These are phyloP conservation scores for Tineola bisselliella DNA, from an alignment of 2,888 invertebrate genomes.

Conservation along the genomic window DNA sequence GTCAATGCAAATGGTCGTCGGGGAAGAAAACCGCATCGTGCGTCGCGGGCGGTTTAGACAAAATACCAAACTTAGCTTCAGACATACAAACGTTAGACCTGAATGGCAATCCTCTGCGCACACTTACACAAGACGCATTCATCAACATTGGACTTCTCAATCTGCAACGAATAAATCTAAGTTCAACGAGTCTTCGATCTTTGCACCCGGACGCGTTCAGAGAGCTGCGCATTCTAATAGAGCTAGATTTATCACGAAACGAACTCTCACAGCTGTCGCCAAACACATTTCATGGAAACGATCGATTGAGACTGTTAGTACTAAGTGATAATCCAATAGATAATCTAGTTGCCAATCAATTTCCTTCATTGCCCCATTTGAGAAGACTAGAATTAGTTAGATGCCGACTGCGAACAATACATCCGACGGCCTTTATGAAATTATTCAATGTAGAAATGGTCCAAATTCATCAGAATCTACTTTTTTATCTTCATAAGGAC, in stretches of 20 bases:
- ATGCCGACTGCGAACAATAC: conserved; percentile 78
- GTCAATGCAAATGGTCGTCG: conserved; percentile 91
- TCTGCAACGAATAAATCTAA: conserved; percentile 83
- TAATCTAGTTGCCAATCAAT: conserved; percentile 77
- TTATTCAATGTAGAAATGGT: conserved; percentile 82
- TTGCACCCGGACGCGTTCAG: conserved; percentile 84
- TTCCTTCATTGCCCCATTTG: conserved; percentile 82
- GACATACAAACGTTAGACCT: conserved; percentile 78
- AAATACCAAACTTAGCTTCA: conserved; percentile 70
- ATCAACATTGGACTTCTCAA: conserved; percentile 82
- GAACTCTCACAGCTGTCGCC: conserved; percentile 76
- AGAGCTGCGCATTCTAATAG: conserved; percentile 84
- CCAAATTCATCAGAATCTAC: conserved; percentile 81
- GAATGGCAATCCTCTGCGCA: conserved; percentile 79
- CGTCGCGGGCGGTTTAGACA: conserved; percentile 76
- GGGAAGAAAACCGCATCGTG: conserved; percentile 91
- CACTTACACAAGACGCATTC: conserved; percentile 79
- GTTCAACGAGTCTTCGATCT: conserved; percentile 75
- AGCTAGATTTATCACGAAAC: conserved; percentile 87
- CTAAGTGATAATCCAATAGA: conserved; percentile 85
- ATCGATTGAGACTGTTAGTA: conserved; percentile 78
- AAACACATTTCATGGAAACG: conserved; percentile 84
- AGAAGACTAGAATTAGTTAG: conserved; percentile 82
- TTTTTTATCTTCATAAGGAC: conserved; percentile 70
- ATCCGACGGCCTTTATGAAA: conserved; percentile 79